Conservation (phyloP, 2,888 invertebrate species). For the Phoronis australis region DNA sequence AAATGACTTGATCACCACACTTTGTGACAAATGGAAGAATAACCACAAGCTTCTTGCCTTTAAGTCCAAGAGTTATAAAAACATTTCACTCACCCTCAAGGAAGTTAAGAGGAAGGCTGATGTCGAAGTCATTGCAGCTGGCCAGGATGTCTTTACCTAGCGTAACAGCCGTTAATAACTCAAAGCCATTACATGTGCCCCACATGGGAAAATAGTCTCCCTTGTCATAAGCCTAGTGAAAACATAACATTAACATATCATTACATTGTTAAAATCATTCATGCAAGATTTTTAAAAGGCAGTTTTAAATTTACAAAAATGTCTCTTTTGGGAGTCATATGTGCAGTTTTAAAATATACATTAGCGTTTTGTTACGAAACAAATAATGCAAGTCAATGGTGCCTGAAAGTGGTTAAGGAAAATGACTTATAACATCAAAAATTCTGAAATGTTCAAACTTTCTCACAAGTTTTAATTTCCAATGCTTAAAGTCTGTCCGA, state of each 20-base stretch:
- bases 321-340: no score
- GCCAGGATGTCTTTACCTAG: constrained; percentile 59
- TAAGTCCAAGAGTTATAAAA: not conserved
- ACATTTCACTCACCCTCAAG: constrained; percentile 56
- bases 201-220: constrained; percentile 78
- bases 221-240: constrained; percentile 59
- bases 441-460: no score
- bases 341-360: no score
- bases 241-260: not conserved
- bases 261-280: not conserved
- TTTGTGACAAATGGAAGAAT: no score
- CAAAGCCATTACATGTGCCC: constrained; percentile 85
- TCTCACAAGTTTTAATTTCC: no score
- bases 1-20: no score
- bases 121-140: constrained; percentile 60
- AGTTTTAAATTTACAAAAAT: no score
- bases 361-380: no score
- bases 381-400: no score
- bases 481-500: no score
- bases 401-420: no score
- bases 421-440: no score
- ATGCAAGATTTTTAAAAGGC: not conserved
- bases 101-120: constrained; percentile 66
- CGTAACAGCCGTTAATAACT: constrained; percentile 63
- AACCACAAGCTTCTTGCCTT: not conserved